These are phyloP conservation scores for Prunella himalayana DNA, from an alignment of 2,113 vertebrate species.

Conservation along the genomic window DNA sequence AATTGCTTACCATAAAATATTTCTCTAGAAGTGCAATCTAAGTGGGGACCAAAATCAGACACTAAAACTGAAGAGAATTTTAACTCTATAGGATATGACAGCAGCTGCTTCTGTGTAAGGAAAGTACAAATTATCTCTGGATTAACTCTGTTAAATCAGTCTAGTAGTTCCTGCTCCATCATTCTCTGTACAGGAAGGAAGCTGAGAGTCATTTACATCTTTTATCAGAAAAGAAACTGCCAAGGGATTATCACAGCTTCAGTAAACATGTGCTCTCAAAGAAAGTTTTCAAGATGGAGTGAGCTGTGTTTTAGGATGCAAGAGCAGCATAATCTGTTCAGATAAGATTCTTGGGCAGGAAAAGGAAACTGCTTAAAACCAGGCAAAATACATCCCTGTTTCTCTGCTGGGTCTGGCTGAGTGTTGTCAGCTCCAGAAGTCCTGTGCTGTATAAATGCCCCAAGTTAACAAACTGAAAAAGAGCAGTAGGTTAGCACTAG, in stretches of 20 bases:
- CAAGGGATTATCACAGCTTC: neutral
- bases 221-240: slow-evolving; percentile 24
- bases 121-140: slow-evolving; percentile 31
- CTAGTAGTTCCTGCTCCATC: neutral
- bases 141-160: slow-evolving; percentile 12
- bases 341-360: neutral
- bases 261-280: neutral
- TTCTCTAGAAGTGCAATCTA: neutral
- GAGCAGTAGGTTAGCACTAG: neutral
- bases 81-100: neutral
- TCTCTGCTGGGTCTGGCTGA: neutral
- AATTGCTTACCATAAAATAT: slow-evolving; percentile 24
- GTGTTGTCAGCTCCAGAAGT: neutral
- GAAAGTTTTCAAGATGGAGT: neutral
- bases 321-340: neutral
- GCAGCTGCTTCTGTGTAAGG: slow-evolving; percentile 9
- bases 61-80: slow-evolving; percentile 21
- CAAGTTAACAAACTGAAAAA: neutral
- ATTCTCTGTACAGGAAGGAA: slow-evolving; percentile 32
- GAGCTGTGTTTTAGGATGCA: neutral
- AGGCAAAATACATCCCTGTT: neutral
- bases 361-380: neutral
- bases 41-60: slow-evolving; percentile 15
- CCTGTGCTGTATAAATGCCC: neutral
- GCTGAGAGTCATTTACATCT: slow-evolving; percentile 18